phyloP scores from a whole-genome alignment of 2,113 vertebrate species.

The Erpornis zantholeuca region DNA sequence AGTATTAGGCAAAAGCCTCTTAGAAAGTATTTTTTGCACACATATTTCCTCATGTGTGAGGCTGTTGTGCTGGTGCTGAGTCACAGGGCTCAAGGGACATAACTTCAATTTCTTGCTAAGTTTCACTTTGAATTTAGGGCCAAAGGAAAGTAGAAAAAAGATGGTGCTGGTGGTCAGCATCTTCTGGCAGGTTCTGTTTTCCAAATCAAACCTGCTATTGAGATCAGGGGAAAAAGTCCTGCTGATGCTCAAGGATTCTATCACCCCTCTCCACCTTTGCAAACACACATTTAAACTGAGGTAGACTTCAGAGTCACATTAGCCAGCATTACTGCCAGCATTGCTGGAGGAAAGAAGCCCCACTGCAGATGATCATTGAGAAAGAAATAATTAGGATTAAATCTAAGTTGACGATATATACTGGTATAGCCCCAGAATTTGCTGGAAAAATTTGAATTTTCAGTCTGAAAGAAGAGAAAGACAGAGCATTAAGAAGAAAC shows the following conservation, averaged over 20 bases:
- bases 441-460: not conserved
- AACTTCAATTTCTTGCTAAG: not conserved
- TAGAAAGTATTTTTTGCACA: not conserved
- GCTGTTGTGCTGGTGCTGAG: not conserved
- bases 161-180: accelerated
- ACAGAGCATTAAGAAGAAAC: not conserved
- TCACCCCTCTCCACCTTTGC: not conserved
- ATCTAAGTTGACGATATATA: not conserved
- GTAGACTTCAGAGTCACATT: not conserved
- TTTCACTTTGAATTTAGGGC: not conserved
- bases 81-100: not conserved
- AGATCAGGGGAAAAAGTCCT: not conserved
- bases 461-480: not conserved
- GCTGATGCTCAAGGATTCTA: not conserved
- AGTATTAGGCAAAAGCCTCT: not conserved
- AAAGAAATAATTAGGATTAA: not conserved
- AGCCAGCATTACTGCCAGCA: not conserved
- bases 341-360: not conserved
- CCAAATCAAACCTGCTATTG: not conserved
- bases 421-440: not conserved
- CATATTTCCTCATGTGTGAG: not conserved
- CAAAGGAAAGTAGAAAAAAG: not conserved
- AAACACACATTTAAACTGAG: not conserved
- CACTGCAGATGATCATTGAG: not conserved
- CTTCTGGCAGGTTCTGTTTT: not conserved